Evolutionary conservation across 2,888 invertebrate species (phyloP), one percentile per base, ranked within the genome.

Genomic region (Macaria liturata): DNA sequence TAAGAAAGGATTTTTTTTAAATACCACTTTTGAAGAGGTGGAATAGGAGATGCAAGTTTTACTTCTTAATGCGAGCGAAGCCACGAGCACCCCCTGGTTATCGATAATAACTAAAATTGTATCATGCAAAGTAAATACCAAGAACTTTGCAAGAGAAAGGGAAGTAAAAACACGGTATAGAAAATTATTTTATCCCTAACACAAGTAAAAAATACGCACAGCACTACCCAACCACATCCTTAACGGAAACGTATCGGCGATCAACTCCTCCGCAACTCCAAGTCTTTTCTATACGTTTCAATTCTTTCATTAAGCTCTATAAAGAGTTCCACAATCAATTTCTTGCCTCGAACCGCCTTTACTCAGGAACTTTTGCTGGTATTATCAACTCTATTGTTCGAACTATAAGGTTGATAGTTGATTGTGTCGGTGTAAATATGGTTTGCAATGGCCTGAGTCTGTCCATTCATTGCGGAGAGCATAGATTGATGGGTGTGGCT

Each of bases 281-380:
- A 63, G 61, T 51, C 75, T 78, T 71, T 81, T 83, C 83, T 82
- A 85, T 88, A 85, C 79, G 78, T 88, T 88, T 86, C 88, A 88
- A 88, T 89, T 88, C 89, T 82, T 87, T 89, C 88, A 89, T 89
- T 90, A 88, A 84, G 78, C 78, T 80, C 84, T 83, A 84, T 86
- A 86, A 78, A 85, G 85, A 87, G 79, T 85, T 86, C 77, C 76
- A 84, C 87, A 86, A 89, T 90, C 88, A 90, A 90, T 90, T 88
- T 84, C 78, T 76, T 74, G 74, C 76, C 74, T 67, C 74, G 80
- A 74, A 78, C 79, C 80, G 76, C 79, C 78, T 76, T 69, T 57
- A 65, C 80, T 64, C 67, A 39, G 40, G 43, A 73, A 71, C 49
- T 20, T 66, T 7, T 77, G 60, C 81, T 3, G 20, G 32, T 54